These are phyloP conservation scores for Asteroscopus sphinx DNA, from an alignment of 2,888 invertebrate genomes.

Conservation along the genomic window DNA sequence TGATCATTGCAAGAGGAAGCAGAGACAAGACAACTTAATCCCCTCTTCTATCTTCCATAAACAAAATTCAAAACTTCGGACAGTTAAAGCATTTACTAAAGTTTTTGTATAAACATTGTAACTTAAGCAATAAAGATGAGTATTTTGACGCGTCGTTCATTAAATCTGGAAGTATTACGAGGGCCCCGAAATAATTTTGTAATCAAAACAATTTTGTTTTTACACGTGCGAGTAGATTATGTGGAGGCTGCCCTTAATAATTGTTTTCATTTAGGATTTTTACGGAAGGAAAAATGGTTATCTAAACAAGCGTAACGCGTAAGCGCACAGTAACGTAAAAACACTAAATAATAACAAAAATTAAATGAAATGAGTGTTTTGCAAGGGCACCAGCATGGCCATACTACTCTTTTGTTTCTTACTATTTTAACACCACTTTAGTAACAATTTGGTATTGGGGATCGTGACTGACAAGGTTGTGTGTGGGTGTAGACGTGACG, in stretches of 20 bases:
- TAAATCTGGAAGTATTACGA: constrained; percentile 24
- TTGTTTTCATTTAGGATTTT: not conserved
- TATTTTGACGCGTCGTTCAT: constrained; percentile 27
- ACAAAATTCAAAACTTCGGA: constrained; percentile 32
- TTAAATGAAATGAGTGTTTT: too few species aligned
- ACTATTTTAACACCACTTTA: too few species aligned
- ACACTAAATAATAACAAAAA: too few species aligned
- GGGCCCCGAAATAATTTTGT: constrained; percentile 34
- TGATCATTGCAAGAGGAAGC: constrained; percentile 12
- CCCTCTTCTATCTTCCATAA: constrained; percentile 4
- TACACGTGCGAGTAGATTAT: constrained; percentile 21
- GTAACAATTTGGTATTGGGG: too few species aligned
- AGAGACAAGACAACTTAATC: not conserved
- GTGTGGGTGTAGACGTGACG: too few species aligned
- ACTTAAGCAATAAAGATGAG: constrained; percentile 34
- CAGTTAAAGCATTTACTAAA: constrained; percentile 34
- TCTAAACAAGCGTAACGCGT: too few species aligned
- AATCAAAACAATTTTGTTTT: constrained; percentile 36
- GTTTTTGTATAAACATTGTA: constrained; percentile 41
- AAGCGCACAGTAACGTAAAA: too few species aligned
- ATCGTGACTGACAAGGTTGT: too few species aligned
- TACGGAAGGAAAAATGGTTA: too few species aligned
- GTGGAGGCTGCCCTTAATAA: not conserved
- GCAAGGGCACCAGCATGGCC: too few species aligned
- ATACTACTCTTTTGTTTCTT: too few species aligned